Evolutionary conservation across 2,113 vertebrate genomes (phyloP), one percentile per base, ranked within the genome.

Genomic region (Apaloderma vittatum): DNA sequence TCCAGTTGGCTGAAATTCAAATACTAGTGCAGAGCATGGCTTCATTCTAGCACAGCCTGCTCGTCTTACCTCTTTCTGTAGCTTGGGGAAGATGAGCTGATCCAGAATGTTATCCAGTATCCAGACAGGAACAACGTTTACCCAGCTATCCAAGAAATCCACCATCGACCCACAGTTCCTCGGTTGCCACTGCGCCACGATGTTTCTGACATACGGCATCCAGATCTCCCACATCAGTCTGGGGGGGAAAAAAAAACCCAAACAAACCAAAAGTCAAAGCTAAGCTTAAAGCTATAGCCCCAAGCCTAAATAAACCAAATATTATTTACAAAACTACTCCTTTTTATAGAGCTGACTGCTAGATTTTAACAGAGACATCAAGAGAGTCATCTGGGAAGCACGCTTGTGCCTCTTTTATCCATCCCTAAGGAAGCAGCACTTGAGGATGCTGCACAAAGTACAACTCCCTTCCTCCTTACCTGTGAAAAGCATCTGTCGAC

Each of bases 211-310:
- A 27, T 99, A 98, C 0, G 99, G 99, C 97, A 99, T 98, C 99
- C 99, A 99, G 45, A 99, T 98, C 76, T 99, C 99, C 99, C 99
- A 99, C 88, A 99, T 98, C 40, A 99, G 90, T 61, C 99, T 99
- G 89, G 11, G 18, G 45, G 15, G 18, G 45, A 67, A 49, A 75
- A 15, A 65, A 34, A 52, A 3, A 32, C 27, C 40, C 11, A 23
- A 58, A 21, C 32, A 23, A 8, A 40, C 40, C 40, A 6, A 40
- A 34, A 79, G 77, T 6, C 37, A 61, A 83, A 87, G 43, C 30
- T 36, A 57, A 63, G 32, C 36, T 76, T 24, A 76, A 62, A 84
- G 27, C 52, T 58, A n/a, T 11, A 78, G 54, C 72, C 27, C n/a
- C 34, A 18, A 67, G 59, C 37, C 61, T 43, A 51, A 55, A 48